Evolutionary conservation across 2,888 invertebrate species (phyloP), one percentile per base, ranked within the genome.

Genomic region (Tinea trinotella): DNA sequence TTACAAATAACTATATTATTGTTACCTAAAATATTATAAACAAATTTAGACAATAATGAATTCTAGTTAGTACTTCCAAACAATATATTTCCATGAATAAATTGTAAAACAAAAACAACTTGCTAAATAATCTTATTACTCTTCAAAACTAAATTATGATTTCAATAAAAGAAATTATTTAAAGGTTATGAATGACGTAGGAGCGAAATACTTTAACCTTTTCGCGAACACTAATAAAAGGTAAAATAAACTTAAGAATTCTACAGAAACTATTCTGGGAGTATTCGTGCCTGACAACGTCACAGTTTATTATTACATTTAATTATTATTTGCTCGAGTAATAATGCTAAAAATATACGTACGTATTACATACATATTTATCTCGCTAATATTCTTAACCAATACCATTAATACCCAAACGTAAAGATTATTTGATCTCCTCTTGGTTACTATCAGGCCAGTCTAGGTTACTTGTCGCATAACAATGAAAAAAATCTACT

Each of bases 161-260:
- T 17, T 48, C 9, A 53, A 40, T 53, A 19, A 40, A 53, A 53
- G 24, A 22, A 36, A 40, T 19, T 36, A 17, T 52, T 18, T n/a
- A 53, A 53, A 53, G 53, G 53, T 53, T 53, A 40, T 53, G 12
- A 36, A 24, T 40, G 53, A 53, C 53, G 53, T 53, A 35, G 20
- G 40, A 12, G 7, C 35, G 34, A 18, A 36, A 36, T 24, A 17
- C n/a, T 19, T 53, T 20, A 53, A 36, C 53, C 52, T 52, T 52
- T 53, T 53, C 22, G 36, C 24, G 24, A 50, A 50, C 10, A 50
- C 24, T 24, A 50, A 50, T 50, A 50, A 50, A 50, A 50, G 50
- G 24, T 24, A 50, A 50, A 50, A 50, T 13, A 13, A 1, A 24
- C 15, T 7, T 24, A 50, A 50, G 22, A 50, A 24, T 20, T 50